A percentile compares a stretch with the other conserved stretches of the same genome.
phyloP scores from a whole-genome alignment of 2,113 vertebrate genomes.

The Sorex fumeus region DNA sequence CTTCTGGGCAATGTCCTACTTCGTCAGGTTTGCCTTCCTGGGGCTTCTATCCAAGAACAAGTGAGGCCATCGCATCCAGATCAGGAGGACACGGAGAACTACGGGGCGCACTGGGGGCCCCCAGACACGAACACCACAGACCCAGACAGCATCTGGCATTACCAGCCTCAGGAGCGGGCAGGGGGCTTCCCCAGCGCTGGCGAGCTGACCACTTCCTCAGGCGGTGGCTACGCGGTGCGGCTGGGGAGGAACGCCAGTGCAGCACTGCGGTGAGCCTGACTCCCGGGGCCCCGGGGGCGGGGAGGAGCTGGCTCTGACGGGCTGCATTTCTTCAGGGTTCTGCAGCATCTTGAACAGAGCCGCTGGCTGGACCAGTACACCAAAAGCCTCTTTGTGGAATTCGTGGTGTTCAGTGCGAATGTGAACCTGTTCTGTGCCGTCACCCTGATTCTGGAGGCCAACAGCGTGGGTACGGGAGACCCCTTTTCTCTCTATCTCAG shows the following conservation, averaged over 20 bases:
- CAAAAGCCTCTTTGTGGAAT: slow-evolving; percentile 81
- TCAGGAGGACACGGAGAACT: slow-evolving; percentile 69
- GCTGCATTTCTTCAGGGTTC: slow-evolving; percentile 58
- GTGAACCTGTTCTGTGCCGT: slow-evolving; percentile 82
- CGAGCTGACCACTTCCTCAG: slow-evolving; percentile 75
- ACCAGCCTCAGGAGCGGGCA: slow-evolving; percentile 59
- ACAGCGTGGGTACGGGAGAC: slow-evolving; percentile 68
- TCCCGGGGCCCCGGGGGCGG: not conserved
- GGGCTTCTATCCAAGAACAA: not conserved
- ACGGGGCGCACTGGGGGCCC: slow-evolving; percentile 50
- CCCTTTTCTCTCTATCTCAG: slow-evolving; percentile 5
- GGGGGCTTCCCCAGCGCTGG: slow-evolving; percentile 71
- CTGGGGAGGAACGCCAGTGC: slow-evolving; percentile 75
- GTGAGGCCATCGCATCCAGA: not conserved
- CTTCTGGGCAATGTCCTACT: slow-evolving; percentile 84
- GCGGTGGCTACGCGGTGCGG: slow-evolving; percentile 76
- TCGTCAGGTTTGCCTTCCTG: slow-evolving; percentile 74
- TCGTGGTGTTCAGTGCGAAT: slow-evolving; percentile 82
- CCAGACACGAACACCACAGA: slow-evolving; percentile 1
- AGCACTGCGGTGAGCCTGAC: slow-evolving; percentile 71
- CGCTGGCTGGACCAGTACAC: slow-evolving; percentile 83
- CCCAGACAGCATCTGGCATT: slow-evolving; percentile 72
- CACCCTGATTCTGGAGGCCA: slow-evolving; percentile 82
- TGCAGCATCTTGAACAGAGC: slow-evolving; percentile 58
- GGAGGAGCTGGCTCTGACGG: not conserved